These are phyloP conservation scores for Castor canadensis DNA, from an alignment of 2,113 vertebrate species.

Conservation along the genomic window DNA sequence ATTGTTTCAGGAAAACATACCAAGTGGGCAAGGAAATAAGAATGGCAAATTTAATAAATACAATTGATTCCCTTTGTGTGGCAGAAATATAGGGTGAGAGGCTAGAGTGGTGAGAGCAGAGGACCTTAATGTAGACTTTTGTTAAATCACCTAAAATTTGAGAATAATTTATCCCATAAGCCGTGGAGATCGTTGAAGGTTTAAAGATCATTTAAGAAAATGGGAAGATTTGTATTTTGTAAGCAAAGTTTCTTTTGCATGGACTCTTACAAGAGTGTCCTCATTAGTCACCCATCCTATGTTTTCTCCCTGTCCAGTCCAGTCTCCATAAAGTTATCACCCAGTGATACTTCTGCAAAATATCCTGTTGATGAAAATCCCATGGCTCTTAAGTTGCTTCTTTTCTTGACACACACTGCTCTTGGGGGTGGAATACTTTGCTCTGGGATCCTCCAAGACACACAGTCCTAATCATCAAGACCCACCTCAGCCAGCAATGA, in stretches of 20 bases:
- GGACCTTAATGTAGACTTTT: background rate
- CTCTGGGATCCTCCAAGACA: background rate
- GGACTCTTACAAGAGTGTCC: background rate
- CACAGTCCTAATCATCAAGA: background rate
- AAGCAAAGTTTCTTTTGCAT: background rate
- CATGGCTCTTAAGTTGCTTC: background rate
- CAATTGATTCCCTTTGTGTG: background rate
- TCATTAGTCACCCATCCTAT: background rate
- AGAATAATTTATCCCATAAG: background rate
- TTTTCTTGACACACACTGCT: background rate
- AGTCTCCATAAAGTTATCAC: background rate
- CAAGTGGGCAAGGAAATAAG: background rate
- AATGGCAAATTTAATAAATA: background rate
- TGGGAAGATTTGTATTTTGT: background rate
- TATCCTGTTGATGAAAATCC: background rate
- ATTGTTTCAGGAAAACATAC: background rate
- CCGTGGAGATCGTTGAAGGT: background rate
- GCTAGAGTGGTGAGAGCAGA: background rate
- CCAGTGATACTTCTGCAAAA: background rate
- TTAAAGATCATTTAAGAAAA: background rate
- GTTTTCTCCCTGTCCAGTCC: background rate
- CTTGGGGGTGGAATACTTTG: background rate
- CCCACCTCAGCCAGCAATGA: background rate
- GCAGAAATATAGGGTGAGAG: background rate
- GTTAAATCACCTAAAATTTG: background rate